A percentile compares a stretch with the other conserved stretches of the same genome.
Conservation (phyloP, 2,888 invertebrate species). For the Hetaerina titia region DNA sequence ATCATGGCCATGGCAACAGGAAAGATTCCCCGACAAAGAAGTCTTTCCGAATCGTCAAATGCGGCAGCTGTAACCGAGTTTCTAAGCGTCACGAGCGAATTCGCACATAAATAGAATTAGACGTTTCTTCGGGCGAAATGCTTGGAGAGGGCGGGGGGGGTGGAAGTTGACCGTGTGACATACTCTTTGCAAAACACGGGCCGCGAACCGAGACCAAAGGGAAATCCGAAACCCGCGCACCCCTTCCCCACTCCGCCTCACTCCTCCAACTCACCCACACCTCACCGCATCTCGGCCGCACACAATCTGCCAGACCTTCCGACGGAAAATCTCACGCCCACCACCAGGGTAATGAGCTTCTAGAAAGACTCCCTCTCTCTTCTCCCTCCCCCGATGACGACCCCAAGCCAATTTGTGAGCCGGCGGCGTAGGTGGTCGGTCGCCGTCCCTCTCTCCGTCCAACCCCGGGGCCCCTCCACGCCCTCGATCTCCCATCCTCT, state of each 20-base stretch:
- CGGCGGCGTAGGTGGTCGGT: neutral
- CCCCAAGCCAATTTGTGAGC: neutral
- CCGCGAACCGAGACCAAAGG: too few species aligned
- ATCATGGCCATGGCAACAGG: too few species aligned
- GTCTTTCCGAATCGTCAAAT: too few species aligned
- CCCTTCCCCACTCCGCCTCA: slow-evolving; percentile 50
- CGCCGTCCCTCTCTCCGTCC: neutral
- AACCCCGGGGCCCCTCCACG: neutral
- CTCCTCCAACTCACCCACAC: slow-evolving; percentile 74
- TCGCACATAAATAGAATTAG: too few species aligned
- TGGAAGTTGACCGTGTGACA: too few species aligned
- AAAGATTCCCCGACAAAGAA: too few species aligned
- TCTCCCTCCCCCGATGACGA: slow-evolving; percentile 72
- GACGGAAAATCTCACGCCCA: slow-evolving; percentile 69
- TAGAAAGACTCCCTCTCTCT: slow-evolving; percentile 70
- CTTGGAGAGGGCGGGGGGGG: too few species aligned
- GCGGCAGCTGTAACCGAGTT: too few species aligned
- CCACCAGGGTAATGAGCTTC: neutral
- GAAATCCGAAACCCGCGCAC: too few species aligned
- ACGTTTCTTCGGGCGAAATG: too few species aligned
- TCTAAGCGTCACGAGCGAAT: too few species aligned
- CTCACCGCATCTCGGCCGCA: slow-evolving; percentile 75
- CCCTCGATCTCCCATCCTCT: neutral
- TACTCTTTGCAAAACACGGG: too few species aligned
- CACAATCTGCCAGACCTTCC: slow-evolving; percentile 71